Base-by-base conservation (phyloP, 2,797 vertebrate genomes). In the Alcedo quadribrachys region DNA sequence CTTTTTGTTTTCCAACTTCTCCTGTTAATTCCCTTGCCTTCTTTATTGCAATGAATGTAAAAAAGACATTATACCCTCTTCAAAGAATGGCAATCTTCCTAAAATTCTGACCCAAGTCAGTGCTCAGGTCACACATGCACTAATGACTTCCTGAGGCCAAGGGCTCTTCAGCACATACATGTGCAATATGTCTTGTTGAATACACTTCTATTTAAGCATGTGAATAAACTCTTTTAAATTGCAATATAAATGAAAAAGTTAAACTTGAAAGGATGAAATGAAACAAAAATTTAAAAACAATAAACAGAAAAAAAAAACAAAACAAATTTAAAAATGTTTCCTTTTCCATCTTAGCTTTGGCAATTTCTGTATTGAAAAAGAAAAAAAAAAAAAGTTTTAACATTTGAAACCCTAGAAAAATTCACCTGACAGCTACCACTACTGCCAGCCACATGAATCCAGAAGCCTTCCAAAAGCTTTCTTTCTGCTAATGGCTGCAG, bases 1-100 rank as follows among this genome's bases (percentile, higher is more conserved):
- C 8, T 85, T 91, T 79, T 85, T 68, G 24, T 45, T 78, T 89
- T 81, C 66, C 80, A 76, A 43, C 61, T 81, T 90, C 87, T 90
- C 15, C 9, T 78, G 61, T 89, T 95, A 81, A 63, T 80, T 91
- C 30, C 25, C 35, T 91, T 82, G 12, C 43, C 40, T 70, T 53
- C 27, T 75, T 74, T 80, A 67, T 79, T 61, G n/a, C 45, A 48
- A 30, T 24, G 19, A 70, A 75, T 20, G 42, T 67, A 21, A 46
- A 45, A 85, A 70, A 70, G 28, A 18, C 15, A 30, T n/a, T 19
- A 48, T 25, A 54, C 18, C 25, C 25, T 53, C 7, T 28, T 43
- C 46, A 60, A 74, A 68, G 33, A 53, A 25, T 15, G 28, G 21
- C 46, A 69, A 11, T 19, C 62, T 69, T 75, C 37, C 53, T 28